These are phyloP conservation scores for Rotaria sp. DNA, from an alignment of 2,888 invertebrate genomes.

Conservation along the genomic window DNA sequence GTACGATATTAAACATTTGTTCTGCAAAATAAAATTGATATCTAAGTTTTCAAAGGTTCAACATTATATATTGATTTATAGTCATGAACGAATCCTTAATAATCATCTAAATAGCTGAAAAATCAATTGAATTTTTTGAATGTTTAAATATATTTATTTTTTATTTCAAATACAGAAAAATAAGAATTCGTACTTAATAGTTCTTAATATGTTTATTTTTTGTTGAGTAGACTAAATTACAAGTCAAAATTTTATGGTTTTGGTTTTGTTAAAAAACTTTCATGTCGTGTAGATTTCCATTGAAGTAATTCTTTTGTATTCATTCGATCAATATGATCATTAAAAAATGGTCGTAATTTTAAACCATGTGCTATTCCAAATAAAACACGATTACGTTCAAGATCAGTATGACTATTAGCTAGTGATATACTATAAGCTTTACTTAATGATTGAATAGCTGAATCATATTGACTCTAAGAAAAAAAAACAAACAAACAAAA, in stretches of 20 bases:
- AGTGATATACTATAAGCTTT: slow-evolving; percentile 38
- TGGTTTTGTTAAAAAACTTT: background rate
- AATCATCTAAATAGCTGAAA: no score
- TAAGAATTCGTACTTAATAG: background rate
- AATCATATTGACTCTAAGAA: slow-evolving; percentile 35
- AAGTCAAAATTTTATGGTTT: background rate
- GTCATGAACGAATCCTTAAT: background rate
- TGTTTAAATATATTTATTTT: background rate
- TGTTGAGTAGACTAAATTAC: background rate
- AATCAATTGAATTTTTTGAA: background rate
- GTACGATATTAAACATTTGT: slow-evolving; percentile 41
- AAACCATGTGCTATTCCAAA: slow-evolving; percentile 33
- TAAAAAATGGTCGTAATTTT: slow-evolving; percentile 20
- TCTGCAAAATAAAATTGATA: no score
- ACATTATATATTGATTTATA: background rate
- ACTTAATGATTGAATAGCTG: slow-evolving; percentile 32
- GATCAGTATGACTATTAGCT: slow-evolving; percentile 6
- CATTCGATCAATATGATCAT: slow-evolving; percentile 30
- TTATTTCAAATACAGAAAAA: background rate
- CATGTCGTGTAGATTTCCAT: slow-evolving; percentile 23
- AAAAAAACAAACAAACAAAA: background rate
- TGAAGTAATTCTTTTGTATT: background rate
- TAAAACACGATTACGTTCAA: slow-evolving; percentile 36
- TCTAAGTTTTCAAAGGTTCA: background rate
- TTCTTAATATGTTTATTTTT: background rate